Conservation (phyloP, 2,797 vertebrate species). For the Lagorchestes hirsutus region DNA sequence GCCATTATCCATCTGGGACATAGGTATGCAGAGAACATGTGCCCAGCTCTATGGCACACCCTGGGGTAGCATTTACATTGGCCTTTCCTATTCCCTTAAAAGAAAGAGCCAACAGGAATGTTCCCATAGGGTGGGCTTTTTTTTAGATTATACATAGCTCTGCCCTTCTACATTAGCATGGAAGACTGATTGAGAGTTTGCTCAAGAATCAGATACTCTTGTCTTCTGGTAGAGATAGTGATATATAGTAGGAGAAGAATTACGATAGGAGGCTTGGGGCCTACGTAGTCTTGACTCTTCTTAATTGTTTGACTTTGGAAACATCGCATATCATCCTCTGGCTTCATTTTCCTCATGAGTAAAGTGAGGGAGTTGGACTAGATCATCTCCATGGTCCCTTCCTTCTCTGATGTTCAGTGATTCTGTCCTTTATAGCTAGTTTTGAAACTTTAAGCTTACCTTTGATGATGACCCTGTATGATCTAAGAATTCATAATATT, state of each 20-base stretch:
- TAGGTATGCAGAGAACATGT: not conserved
- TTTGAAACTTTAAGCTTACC: not conserved
- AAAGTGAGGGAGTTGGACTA: not conserved
- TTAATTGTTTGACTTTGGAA: not conserved
- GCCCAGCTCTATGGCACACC: not conserved
- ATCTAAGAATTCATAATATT: not conserved
- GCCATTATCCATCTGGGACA: not conserved
- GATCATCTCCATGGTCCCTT: not conserved
- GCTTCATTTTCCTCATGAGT: constrained; percentile 11
- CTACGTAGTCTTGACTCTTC: not conserved
- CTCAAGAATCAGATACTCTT: not conserved
- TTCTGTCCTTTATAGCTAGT: not conserved
- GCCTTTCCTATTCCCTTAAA: not conserved
- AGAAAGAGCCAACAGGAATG: not conserved
- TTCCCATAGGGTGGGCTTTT: not conserved
- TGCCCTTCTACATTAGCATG: not conserved
- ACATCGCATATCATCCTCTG: not conserved
- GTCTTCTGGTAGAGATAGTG: not conserved
- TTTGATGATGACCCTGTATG: not conserved
- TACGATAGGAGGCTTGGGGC: not conserved
- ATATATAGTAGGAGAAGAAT: not conserved
- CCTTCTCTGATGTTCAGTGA: not conserved
- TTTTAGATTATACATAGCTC: not conserved
- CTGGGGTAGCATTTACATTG: not conserved
- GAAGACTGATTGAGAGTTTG: not conserved